These are phyloP conservation scores for Halesus radiatus DNA, from an alignment of 1,140 invertebrate species.

Conservation along the genomic window DNA sequence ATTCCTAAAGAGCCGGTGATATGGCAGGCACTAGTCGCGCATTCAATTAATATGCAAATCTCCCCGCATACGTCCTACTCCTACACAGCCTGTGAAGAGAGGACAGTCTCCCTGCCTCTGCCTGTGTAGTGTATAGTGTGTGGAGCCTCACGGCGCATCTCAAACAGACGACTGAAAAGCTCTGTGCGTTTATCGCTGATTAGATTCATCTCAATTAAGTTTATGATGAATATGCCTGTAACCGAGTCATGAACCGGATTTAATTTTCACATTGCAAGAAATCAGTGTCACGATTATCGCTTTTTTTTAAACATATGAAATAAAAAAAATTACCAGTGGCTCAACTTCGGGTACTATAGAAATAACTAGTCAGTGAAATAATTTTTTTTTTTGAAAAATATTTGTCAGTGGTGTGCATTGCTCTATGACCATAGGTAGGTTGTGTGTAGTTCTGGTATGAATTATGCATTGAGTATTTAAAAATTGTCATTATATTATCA, in stretches of 20 bases:
- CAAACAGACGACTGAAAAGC: slow-evolving; percentile 30
- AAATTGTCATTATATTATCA: no score
- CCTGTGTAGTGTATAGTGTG: no score
- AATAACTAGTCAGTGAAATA: no score
- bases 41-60: slow-evolving; percentile 52
- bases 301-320: background rate
- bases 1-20: slow-evolving; percentile 22
- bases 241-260: slow-evolving; percentile 23
- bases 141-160: slow-evolving; percentile 31
- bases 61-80: slow-evolving; percentile 20
- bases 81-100: no score
- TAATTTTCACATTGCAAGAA: background rate
- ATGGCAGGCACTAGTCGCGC: slow-evolving; percentile 31
- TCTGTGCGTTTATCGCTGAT: slow-evolving; percentile 35
- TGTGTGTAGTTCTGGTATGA: no score
- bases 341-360: no score
- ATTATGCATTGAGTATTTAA: no score
- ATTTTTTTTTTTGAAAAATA: no score
- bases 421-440: no score
- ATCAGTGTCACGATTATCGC: background rate
- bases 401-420: no score
- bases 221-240: slow-evolving; percentile 12
- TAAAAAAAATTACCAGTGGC: no score
- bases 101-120: no score
- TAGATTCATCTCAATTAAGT: slow-evolving; percentile 38